Evolutionary conservation across 2,888 invertebrate species (phyloP).

Genomic region (Acheta domesticus): DNA sequence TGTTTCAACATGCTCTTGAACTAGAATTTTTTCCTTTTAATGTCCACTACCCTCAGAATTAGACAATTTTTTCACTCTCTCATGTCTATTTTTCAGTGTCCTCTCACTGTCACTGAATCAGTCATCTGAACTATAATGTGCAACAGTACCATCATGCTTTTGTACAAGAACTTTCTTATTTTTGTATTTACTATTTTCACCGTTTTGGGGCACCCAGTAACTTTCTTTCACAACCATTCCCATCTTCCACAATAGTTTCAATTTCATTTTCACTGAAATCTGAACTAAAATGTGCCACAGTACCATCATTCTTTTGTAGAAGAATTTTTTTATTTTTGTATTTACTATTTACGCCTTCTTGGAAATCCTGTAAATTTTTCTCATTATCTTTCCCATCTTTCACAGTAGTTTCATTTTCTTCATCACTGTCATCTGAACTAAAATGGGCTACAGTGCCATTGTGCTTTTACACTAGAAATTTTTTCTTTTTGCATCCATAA

Average conservation of each 20-base stretch:
- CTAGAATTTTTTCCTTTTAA: neutral
- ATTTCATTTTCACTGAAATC: neutral
- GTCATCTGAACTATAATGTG: neutral
- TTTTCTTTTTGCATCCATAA: too few relatives aligned
- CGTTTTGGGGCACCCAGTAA: neutral
- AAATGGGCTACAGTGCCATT: neutral
- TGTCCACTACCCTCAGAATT: neutral
- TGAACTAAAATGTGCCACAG: neutral
- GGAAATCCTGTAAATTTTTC: neutral
- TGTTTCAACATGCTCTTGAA: neutral
- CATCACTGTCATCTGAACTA: neutral
- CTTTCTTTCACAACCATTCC: neutral
- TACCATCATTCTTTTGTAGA: neutral
- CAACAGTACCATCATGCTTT: too few relatives aligned
- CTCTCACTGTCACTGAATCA: neutral
- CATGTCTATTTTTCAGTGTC: neutral
- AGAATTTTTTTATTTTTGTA: neutral
- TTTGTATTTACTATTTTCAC: neutral
- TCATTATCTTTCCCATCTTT: neutral
- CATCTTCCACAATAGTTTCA: neutral
- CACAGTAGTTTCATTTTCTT: neutral
- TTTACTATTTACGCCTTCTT: neutral
- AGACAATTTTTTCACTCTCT: too few relatives aligned
- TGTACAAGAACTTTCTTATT: neutral
- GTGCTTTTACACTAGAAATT: neutral